Conservation (phyloP, 2,888 invertebrate genomes). For the Catocala nupta region DNA sequence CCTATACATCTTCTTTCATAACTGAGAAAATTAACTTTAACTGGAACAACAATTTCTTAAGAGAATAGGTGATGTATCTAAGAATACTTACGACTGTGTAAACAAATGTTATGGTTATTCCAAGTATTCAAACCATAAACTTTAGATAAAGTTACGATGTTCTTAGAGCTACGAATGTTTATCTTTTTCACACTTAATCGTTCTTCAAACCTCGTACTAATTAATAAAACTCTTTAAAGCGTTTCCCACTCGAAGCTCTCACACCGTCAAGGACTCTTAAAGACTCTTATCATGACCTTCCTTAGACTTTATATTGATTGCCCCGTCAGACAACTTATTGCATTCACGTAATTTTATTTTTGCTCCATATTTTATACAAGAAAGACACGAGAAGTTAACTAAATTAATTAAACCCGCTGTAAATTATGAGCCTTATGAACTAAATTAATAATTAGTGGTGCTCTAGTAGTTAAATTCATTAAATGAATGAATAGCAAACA, state of each 20-base stretch:
- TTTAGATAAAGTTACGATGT: conserved; percentile 20
- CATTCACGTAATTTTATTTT: conserved; percentile 5
- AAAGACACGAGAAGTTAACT: neutral
- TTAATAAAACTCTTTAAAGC: conserved; percentile 46
- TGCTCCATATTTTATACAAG: neutral
- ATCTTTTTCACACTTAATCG: conserved; percentile 29
- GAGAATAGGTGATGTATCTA: neutral
- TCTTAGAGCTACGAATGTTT: conserved; percentile 30
- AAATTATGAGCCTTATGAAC: too few relatives aligned
- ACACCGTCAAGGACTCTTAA: conserved; percentile 25
- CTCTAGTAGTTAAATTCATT: neutral
- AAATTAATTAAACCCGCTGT: too few relatives aligned
- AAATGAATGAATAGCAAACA: neutral
- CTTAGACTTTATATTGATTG: conserved; percentile 29
- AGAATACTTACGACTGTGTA: conserved; percentile 4
- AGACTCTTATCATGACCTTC: conserved; percentile 41
- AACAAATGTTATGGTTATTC: conserved; percentile 19
- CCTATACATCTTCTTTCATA: neutral
- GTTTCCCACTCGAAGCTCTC: conserved; percentile 32
- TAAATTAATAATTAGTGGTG: too few relatives aligned
- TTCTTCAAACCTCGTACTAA: conserved; percentile 38
- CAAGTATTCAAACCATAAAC: conserved; percentile 21
- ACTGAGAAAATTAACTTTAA: neutral
- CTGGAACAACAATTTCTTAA: neutral
- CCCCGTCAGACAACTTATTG: conserved; percentile 8